Conservation (phyloP, 2,888 invertebrate genomes). For the Zhuqinia jingwanae region DNA sequence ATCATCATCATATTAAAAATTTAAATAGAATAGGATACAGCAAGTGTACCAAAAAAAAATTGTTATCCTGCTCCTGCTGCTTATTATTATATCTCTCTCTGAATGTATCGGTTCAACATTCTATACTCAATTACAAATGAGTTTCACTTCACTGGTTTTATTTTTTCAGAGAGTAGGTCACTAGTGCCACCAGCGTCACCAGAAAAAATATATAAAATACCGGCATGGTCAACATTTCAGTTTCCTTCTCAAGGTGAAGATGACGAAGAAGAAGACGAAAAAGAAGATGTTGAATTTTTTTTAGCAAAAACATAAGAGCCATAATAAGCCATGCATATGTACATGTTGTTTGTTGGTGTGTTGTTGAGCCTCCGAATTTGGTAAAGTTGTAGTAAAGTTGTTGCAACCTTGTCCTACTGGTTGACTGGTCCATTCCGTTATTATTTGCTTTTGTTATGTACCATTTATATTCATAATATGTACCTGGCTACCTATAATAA, state of each 20-base stretch:
- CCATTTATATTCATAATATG: background rate
- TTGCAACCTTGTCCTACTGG: slow-evolving; percentile 40
- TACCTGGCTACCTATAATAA: background rate
- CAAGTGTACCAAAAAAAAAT: too few relatives aligned
- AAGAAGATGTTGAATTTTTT: background rate
- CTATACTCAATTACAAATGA: slow-evolving; percentile 32
- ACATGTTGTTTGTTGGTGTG: background rate
- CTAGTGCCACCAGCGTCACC: background rate
- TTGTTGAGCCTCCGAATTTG: slow-evolving; percentile 41
- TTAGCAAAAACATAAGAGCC: background rate
- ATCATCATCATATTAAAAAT: too few relatives aligned
- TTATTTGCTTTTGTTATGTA: slow-evolving; percentile 2
- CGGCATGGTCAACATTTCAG: slow-evolving; percentile 27
- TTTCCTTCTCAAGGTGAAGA: slow-evolving; percentile 67
- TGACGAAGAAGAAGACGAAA: too few relatives aligned
- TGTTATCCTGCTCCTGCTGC: too few relatives aligned
- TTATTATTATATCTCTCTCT: too few relatives aligned
- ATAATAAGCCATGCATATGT: too few relatives aligned
- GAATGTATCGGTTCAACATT: background rate
- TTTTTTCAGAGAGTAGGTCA: slow-evolving; percentile 24
- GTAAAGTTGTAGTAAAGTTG: background rate
- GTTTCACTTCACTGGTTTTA: slow-evolving; percentile 46
- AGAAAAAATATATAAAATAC: background rate
- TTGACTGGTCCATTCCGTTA: slow-evolving; percentile 59
- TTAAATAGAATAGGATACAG: too few relatives aligned